Evolutionary conservation across 2,888 invertebrate species (phyloP).

Genomic region (Nemapogon koenigi): DNA sequence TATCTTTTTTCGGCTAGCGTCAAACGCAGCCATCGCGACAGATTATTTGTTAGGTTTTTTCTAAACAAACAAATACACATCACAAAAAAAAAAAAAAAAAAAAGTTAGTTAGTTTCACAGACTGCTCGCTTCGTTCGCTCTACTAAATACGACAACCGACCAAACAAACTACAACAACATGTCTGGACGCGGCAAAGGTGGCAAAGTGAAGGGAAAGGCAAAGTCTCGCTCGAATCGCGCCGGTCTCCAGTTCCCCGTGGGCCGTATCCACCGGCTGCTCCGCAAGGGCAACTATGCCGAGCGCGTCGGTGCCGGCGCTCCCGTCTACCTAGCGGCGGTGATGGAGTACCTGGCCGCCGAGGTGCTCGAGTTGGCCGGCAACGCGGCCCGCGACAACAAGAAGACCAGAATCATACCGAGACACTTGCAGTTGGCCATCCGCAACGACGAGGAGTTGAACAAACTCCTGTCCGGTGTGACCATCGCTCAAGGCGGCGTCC

Average conservation of each 20-base stretch:
- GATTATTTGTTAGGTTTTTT: too few species aligned
- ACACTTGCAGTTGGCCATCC: slow-evolving; percentile 79
- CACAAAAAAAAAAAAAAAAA: too few species aligned
- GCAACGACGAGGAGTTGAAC: slow-evolving; percentile 84
- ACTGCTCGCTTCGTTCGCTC: not conserved
- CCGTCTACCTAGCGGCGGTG: slow-evolving; percentile 65
- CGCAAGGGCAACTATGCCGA: slow-evolving; percentile 69
- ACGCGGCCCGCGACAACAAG: slow-evolving; percentile 73
- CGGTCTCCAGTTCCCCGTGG: slow-evolving; percentile 67
- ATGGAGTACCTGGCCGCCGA: slow-evolving; percentile 75
- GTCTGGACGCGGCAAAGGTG: slow-evolving; percentile 25
- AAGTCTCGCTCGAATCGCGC: slow-evolving; percentile 62
- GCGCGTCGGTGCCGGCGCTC: slow-evolving; percentile 60
- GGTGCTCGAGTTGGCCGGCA: slow-evolving; percentile 71
- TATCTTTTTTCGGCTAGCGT: too few species aligned
- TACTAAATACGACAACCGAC: not conserved
- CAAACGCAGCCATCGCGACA: too few species aligned
- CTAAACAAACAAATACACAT: too few species aligned
- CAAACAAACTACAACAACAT: too few species aligned
- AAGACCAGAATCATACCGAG: slow-evolving; percentile 78
- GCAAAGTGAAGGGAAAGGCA: slow-evolving; percentile 46
- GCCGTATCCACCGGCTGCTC: slow-evolving; percentile 65
- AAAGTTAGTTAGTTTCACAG: too few species aligned
- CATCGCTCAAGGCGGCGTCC: slow-evolving; percentile 84
- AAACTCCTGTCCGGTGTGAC: slow-evolving; percentile 79